Percentiles rank a stretch among this genome's conserved stretches.
These are phyloP conservation scores for Artemisiospiza belli DNA, from an alignment of 2,113 vertebrate species.

Conservation along the genomic window DNA sequence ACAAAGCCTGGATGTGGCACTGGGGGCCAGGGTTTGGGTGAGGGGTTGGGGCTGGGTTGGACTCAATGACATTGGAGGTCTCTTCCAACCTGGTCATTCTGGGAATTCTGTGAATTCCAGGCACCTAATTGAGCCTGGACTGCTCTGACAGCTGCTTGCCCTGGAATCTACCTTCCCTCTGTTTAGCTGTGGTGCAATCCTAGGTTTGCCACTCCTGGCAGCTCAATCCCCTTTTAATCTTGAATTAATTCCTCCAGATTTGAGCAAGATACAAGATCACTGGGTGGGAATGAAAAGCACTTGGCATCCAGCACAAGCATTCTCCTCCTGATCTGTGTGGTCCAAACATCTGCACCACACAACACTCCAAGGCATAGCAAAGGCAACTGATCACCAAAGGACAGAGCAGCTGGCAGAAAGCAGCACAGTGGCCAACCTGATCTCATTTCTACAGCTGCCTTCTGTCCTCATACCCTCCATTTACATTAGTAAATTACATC, in stretches of 20 bases:
- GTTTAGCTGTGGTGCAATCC: not conserved
- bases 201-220: not conserved
- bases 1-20: not conserved
- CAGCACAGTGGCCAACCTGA: not conserved
- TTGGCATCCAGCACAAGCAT: not conserved
- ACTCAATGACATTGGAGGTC: fast-evolving
- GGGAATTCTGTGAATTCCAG: not conserved
- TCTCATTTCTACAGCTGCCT: not conserved
- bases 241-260: not conserved
- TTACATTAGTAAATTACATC: not conserved
- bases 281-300: not conserved
- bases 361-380: not conserved
- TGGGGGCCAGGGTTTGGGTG: not conserved
- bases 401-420: not conserved
- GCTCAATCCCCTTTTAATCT: not conserved
- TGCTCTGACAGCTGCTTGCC: not conserved
- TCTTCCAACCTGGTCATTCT: not conserved
- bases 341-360: not conserved
- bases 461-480: not conserved
- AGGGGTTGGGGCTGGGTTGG: not conserved
- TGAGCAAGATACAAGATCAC: not conserved
- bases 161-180: not conserved
- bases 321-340: not conserved
- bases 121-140: not conserved
- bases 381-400: not conserved